A percentile compares a stretch with the other conserved stretches of the same genome.
Evolutionary conservation across 2,888 invertebrate species (phyloP).

Genomic region (Mythimna ferrago): DNA sequence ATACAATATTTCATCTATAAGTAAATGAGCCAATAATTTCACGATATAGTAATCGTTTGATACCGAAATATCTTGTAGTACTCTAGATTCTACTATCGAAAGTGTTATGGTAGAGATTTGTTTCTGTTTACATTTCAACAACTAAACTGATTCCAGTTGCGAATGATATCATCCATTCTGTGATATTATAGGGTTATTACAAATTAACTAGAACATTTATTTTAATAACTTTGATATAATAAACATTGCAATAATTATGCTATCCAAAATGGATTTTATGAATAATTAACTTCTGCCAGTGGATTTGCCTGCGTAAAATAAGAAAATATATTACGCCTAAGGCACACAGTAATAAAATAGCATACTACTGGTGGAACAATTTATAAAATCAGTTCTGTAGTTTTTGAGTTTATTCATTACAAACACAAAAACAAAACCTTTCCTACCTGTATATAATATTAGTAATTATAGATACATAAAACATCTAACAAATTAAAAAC

Average conservation of each 20-base stretch:
- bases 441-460: too few relatives aligned
- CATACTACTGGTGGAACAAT: too few relatives aligned
- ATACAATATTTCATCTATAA: conserved; percentile 49
- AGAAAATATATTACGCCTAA: too few relatives aligned
- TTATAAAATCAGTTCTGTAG: too few relatives aligned
- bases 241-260: background rate
- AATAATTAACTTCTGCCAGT: too few relatives aligned
- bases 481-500: too few relatives aligned
- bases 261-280: background rate
- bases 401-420: too few relatives aligned
- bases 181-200: conserved; percentile 18
- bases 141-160: conserved; percentile 36
- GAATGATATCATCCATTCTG: conserved; percentile 43
- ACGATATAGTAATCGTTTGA: conserved; percentile 58
- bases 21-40: conserved; percentile 58
- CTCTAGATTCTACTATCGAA: conserved; percentile 29
- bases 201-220: conserved; percentile 34
- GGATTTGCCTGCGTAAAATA: too few relatives aligned
- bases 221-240: conserved; percentile 8
- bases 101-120: conserved; percentile 20
- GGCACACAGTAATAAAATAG: too few relatives aligned
- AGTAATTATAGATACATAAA: too few relatives aligned
- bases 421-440: too few relatives aligned
- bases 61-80: conserved; percentile 58
- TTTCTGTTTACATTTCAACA: conserved; percentile 41